Base-by-base conservation (phyloP, 2,797 vertebrate genomes). In the Rhinatrema bivittatum region DNA sequence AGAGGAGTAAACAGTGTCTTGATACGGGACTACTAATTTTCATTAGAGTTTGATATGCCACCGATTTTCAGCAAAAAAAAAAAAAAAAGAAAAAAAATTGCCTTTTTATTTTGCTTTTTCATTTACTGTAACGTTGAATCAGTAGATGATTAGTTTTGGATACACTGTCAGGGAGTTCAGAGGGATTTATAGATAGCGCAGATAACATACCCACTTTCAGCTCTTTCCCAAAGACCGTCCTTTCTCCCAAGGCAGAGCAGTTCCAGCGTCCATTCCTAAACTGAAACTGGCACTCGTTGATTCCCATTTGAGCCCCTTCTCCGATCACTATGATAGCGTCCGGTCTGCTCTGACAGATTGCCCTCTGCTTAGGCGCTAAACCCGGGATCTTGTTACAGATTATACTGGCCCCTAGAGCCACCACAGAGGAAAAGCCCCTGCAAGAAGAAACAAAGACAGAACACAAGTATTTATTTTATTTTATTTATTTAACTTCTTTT, bases 311-410 rank as follows among this genome's bases (percentile, higher is more conserved):
- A 4, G 94, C 95, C 30, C 94, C 94, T 70, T 98, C 92, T 65
- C 94, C 94, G 61, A 98, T 94, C 79, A 95, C 91, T 49, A 98
- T 94, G 76, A 97, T 97, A 42, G 93, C 93, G 71, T 97, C 93
- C 3, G 94, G 94, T 30, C 94, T 83, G 84, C 90, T 97, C 83
- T 97, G 93, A 77, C 94, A 98, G 86, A 97, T 97, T 3, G 91
- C 94, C 80, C 94, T 76, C 82, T 98, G 94, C 47, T 94, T 84
- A 42, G 94, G 93, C 22, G 91, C 93, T 54, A 98, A 71, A 25
- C 94, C 94, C 7, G 94, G 94, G 73, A 98, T 98, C 73, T 98
- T 98, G 66, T 95, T 97, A 50, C 94, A 97, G 83, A 97, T 98
- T 77, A 98, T 93, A 77, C 91, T 95, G 25, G 93, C 93, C 57